These are phyloP conservation scores for Amniataba percoides DNA, from an alignment of 2,797 vertebrate species.

Conservation along the genomic window DNA sequence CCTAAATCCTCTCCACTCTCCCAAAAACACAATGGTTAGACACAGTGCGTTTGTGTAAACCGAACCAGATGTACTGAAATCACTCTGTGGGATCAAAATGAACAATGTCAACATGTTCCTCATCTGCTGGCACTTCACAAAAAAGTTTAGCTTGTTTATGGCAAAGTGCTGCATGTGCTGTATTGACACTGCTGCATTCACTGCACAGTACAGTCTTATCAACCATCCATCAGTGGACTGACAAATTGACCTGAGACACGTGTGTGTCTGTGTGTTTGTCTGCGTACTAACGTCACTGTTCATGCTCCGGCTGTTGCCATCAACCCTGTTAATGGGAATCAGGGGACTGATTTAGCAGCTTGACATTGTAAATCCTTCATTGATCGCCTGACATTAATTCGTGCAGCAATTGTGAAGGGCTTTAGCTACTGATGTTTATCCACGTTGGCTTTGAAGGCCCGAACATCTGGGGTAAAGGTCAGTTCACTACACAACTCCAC, in stretches of 20 bases:
- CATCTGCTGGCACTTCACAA: background rate
- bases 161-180: background rate
- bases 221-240: background rate
- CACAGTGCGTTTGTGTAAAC: conserved; percentile 8
- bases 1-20: background rate
- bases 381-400: conserved; percentile 72
- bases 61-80: conserved; percentile 29
- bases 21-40: conserved; percentile 13
- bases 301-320: conserved; percentile 50
- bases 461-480: conserved; percentile 77
- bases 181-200: background rate
- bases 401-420: conserved; percentile 43
- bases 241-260: conserved; percentile 3
- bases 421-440: conserved; percentile 73
- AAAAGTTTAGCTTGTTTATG: background rate
- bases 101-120: background rate
- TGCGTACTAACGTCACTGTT: conserved; percentile 9
- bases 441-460: conserved; percentile 71
- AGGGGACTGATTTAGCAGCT: conserved; percentile 63
- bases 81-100: too few relatives aligned
- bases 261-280: background rate
- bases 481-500: conserved; percentile 51
- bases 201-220: background rate
- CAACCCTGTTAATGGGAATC: conserved; percentile 56
- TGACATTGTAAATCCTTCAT: conserved; percentile 77